phyloP scores from a whole-genome alignment of 2,113 vertebrate genomes.

The Myanophis thanlyinensis region DNA sequence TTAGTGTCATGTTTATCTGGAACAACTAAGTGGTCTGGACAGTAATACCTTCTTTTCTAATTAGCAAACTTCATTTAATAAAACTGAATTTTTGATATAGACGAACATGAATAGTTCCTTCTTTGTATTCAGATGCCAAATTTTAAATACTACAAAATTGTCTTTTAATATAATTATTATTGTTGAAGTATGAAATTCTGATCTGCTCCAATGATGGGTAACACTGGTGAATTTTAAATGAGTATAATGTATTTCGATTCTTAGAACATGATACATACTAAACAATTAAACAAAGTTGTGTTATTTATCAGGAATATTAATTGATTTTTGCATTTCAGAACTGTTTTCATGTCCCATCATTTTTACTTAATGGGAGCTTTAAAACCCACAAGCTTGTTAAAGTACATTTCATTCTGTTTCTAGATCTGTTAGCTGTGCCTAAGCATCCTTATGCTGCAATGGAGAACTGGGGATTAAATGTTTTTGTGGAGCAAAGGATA shows the following conservation, averaged over 20 bases:
- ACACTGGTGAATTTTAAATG: background rate
- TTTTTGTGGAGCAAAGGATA: constrained; percentile 90
- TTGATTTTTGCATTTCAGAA: background rate
- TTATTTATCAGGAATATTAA: background rate
- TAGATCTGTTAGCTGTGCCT: constrained; percentile 90
- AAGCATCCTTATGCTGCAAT: constrained; percentile 90
- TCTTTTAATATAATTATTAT: background rate
- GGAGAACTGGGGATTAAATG: constrained; percentile 91
- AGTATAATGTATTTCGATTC: background rate
- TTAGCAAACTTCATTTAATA: background rate
- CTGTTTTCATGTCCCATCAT: constrained; percentile 33
- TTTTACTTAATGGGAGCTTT: constrained; percentile 25
- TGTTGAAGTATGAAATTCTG: background rate
- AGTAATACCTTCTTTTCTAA: background rate
- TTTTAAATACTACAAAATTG: background rate
- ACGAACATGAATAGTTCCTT: background rate
- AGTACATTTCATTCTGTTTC: constrained; percentile 65
- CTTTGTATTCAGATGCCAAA: background rate
- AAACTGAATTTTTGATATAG: background rate
- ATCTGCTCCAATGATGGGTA: background rate
- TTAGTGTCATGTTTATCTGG: background rate
- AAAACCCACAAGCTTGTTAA: constrained; percentile 50
- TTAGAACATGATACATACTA: background rate
- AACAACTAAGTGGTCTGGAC: background rate
- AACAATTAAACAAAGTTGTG: constrained; percentile 4